Evolutionary conservation across 2,113 vertebrate species (phyloP).

Genomic region (Grammomys surdaster): DNA sequence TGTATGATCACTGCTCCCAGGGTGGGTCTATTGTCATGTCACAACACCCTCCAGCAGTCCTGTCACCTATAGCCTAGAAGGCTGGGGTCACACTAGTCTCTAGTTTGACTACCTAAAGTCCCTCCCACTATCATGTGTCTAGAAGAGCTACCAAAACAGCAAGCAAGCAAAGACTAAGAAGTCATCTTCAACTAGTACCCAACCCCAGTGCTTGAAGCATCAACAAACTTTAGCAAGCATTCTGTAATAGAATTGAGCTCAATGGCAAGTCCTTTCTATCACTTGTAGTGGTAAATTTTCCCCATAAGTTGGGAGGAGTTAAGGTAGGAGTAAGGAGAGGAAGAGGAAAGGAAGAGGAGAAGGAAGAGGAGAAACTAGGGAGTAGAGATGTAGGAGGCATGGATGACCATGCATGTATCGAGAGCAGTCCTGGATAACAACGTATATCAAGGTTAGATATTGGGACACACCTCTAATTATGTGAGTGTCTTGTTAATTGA

Average conservation of each 20-base stretch:
- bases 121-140: neutral
- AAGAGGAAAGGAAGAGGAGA: too few species aligned
- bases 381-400: too few species aligned
- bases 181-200: neutral
- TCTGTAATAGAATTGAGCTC: neutral
- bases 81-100: neutral
- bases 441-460: too few species aligned
- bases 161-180: neutral
- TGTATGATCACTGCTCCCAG: neutral
- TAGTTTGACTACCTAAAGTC: neutral
- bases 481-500: too few species aligned
- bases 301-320: too few species aligned
- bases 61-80: neutral
- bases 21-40: neutral
- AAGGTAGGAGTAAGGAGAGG: too few species aligned
- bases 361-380: too few species aligned
- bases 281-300: neutral
- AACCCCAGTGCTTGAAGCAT: neutral
- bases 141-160: neutral
- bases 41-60: neutral
- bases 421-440: too few species aligned
- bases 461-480: too few species aligned
- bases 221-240: neutral
- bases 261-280: neutral
- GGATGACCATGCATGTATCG: too few species aligned